These are phyloP conservation scores for Rhogogaster chlorosoma DNA, from an alignment of 2,888 invertebrate genomes.

Conservation along the genomic window DNA sequence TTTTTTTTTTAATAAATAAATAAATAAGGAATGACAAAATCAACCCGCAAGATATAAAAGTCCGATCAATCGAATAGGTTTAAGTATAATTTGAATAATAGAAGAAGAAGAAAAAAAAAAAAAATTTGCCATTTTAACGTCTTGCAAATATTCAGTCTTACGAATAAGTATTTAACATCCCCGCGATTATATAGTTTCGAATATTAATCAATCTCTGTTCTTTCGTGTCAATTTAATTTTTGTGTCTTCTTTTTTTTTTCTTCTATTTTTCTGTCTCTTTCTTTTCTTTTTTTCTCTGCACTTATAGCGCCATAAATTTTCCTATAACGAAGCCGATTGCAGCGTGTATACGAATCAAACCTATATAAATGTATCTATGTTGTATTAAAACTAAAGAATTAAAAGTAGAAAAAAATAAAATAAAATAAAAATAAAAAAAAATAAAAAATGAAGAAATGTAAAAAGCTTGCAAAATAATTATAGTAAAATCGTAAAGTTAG, in stretches of 20 bases:
- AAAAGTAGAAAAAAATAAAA: background rate
- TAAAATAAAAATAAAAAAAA: background rate
- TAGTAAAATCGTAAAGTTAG: constrained; percentile 9
- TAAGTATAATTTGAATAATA: background rate
- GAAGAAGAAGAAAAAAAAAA: background rate
- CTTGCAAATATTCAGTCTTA: background rate
- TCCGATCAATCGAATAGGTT: no score
- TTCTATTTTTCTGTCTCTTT: background rate
- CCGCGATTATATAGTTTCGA: background rate
- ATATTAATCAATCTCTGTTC: background rate
- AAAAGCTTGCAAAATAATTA: background rate
- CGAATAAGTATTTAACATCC: background rate
- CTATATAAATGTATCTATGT: background rate
- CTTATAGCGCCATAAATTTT: background rate
- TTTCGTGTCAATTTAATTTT: background rate
- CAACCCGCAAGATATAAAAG: no score
- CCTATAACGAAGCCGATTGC: background rate
- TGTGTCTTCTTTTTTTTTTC: background rate
- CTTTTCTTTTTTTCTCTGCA: background rate
- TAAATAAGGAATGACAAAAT: no score
- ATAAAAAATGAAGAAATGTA: background rate
- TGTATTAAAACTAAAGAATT: background rate
- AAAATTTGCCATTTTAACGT: background rate
- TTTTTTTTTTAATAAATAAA: no score
- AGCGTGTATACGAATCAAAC: background rate